These are phyloP conservation scores for Enoplosus armatus DNA, from an alignment of 2,797 vertebrate species.

Conservation along the genomic window DNA sequence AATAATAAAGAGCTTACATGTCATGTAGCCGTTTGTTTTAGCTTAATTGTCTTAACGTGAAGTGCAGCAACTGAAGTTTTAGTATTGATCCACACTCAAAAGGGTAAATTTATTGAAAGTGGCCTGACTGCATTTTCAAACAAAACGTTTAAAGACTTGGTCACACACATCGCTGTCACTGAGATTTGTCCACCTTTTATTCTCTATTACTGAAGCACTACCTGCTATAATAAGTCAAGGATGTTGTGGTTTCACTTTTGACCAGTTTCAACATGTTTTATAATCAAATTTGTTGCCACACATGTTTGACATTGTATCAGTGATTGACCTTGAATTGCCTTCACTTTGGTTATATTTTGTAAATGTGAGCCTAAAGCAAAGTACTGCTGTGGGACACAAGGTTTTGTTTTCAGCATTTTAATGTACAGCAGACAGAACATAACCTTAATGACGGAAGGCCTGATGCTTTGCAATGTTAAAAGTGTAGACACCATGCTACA, in stretches of 20 bases:
- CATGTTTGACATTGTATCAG: not conserved
- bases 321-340: not conserved
- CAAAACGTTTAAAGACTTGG: not conserved
- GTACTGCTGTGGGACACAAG: not conserved
- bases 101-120: too few species aligned
- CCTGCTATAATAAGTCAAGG: not conserved
- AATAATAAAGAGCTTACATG: constrained; percentile 34
- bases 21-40: not conserved
- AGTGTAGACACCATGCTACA: not conserved
- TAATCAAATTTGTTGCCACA: not conserved
- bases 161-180: too few species aligned
- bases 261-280: not conserved
- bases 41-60: too few species aligned
- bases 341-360: not conserved
- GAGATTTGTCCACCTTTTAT: not conserved
- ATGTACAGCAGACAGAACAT: not conserved
- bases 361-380: not conserved
- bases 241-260: not conserved
- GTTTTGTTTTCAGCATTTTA: constrained; percentile 18
- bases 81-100: not conserved
- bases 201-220: not conserved
- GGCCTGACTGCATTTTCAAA: not conserved
- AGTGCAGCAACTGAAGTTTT: too few species aligned
- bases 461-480: not conserved
- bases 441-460: not conserved